Base-by-base conservation (phyloP, 2,113 vertebrate species). In the Scophthalmus maximus region DNA sequence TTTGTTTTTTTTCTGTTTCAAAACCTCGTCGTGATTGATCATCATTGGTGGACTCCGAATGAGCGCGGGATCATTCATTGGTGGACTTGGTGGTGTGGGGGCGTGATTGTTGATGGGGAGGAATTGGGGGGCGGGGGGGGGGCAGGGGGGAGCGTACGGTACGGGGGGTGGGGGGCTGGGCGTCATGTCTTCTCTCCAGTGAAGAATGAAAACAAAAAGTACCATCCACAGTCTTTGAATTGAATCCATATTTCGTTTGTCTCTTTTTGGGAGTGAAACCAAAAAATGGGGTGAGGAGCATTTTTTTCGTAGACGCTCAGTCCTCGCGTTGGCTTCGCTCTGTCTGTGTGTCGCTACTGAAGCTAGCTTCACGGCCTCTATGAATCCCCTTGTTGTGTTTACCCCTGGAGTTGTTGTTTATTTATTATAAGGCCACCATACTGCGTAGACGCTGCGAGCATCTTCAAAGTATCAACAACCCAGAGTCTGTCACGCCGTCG, bases 391-490 rank as follows among this genome's bases (percentile, higher is more conserved):
- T 64, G 75, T 67, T 87, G 68, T 87, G 75, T 78, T 89, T 72
- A 80, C 82, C 88, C 72, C 84, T 83, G 82, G 89, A 83, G 87
- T 89, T 89, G 88, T 86, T 90, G 86, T 87, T 78, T 83, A 88
- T 92, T 92, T 87, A 89, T 92, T 92, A 93, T 94, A 94, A 94
- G 94, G 94, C 94, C 94, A 94, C 93, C 88, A 89, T 91, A 92
- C 93, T 81, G 86, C 84, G 84, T 88, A 82, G 80, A 88, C 70
- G 83, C 83, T 84, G 66, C 30, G 58, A 90, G 89, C 82, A 73
- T 85, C 83, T 92, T 93, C 91, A 92, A 49, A 93, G 93, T 93
- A 91, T 92, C 91, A 92, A 91, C 91, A 93, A 91, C 91, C 89
- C 88, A 85, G 88, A 90, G 91, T 92, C 85, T 80, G 55, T 88